Evolutionary conservation across 2,113 vertebrate genomes (phyloP), one percentile per base, ranked within the genome.

Genomic region (Cyprinodon brontotheroides): DNA sequence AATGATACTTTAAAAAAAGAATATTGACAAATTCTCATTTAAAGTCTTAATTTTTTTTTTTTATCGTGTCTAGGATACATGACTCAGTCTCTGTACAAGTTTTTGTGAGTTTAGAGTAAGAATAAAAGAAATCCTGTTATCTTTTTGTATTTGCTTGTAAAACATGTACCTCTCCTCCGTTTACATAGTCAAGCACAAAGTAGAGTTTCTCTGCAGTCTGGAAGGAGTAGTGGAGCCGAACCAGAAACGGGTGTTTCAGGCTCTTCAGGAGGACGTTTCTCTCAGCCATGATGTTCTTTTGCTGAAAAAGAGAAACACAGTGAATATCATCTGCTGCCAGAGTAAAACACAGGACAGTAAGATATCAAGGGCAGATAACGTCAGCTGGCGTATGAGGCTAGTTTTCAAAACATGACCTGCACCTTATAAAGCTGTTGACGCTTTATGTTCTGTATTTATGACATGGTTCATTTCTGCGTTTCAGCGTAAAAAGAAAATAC

Each of bases 271-370:
- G 94, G 47, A 99, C 98, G 0, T 96, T 99, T 79, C 98, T 96
- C 81, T 99, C 98, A 0, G 97, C 98, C 98, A 99, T 99, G 67
- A 99, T 98, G 91, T 99, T 98, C 85, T 93, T 96, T 96, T 99
- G 96, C 98, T 99, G 36, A 36, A 66, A 63, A 85, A 61, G 64
- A 14, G 20, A 13, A 60, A 66, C 14, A 13, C 3, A 22, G 59
- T 39, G n/a, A 45, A 4, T 50, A 68, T 61, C n/a, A 14, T 64
- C 37, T 62, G 4, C 36, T 39, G 20, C 4, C 62, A 40, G 38
- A 38, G 36, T 39, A 57, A 57, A 57, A 57, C 39, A 17, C 37
- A 17, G 4, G 12, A 39, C 14, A 39, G 6, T 53, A 63, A 9
- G 12, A 37, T 5, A 38, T 17, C 37, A 20, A 40, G 12, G 43